Base-by-base conservation (phyloP, 2,888 invertebrate species). In the Amaurobius ferox region DNA sequence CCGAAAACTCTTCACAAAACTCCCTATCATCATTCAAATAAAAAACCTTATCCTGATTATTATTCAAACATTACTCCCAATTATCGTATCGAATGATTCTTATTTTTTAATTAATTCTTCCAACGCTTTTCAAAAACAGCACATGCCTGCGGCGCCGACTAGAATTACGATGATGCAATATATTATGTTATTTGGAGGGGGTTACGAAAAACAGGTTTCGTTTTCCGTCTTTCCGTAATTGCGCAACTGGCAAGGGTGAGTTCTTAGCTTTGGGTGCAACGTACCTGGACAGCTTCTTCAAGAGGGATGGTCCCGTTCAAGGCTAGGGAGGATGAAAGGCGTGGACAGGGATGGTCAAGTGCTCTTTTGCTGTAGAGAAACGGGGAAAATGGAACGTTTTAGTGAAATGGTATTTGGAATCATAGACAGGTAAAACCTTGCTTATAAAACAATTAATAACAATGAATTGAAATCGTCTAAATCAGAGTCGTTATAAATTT, bases 161-260 rank as follows among this genome's bases (percentile, higher is more conserved):
- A 23, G 55, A 55, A 55, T 55, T 55, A 55, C 23, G 55, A 55
- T 55, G 55, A 55, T 23, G 55, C 23, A 55, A 55, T 44, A 16
- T 44, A 23, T 55, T 6, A n/a, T 9, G 5, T 35, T 9, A 35
- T 5, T 55, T 23, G 55, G 55, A 16, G 23, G 3, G 7, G 23
- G 23, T 3, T 23, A 3, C 19, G 23, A 55, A 44, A 23, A 55
- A 55, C 55, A 6, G 55, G 55, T 55, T 55, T 16, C 23, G 23
- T 3, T 55, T 55, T 55, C 55, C 55, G 55, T 35, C 55, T 23
- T 55, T 23, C 55, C 2, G 5, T 55, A 55, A 55, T 55, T 55
- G 55, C 55, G 5, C 55, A 55, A 19, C 55, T 11, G 3, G 23
- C 19, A 55, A 23, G 23, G 55, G 19, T 55, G 55, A 55, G 55